Evolutionary conservation across 2,113 vertebrate genomes (phyloP).

Genomic region (Xiphophorus hellerii): DNA sequence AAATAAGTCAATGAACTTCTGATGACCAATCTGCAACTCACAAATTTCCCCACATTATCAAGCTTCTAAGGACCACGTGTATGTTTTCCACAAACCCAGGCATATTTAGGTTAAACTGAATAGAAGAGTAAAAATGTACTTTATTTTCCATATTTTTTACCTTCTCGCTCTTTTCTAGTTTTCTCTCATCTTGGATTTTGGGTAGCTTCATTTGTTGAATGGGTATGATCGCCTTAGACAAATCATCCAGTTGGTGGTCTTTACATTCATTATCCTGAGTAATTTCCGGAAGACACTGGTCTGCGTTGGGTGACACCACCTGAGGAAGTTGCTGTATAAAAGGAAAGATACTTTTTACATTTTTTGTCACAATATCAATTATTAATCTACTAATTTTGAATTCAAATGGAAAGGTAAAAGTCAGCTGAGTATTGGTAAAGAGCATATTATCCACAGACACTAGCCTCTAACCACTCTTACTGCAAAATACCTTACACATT

Average conservation of each 20-base stretch:
- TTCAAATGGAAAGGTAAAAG: neutral
- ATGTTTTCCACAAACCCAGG: neutral
- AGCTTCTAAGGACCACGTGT: neutral
- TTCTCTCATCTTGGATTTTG: conserved; percentile 77
- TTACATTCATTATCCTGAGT: conserved; percentile 79
- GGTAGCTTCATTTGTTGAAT: conserved; percentile 73
- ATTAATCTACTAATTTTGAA: neutral
- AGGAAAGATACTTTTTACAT: neutral
- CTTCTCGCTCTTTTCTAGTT: conserved; percentile 76
- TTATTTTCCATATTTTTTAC: conserved; percentile 53
- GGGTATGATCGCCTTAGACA: conserved; percentile 43
- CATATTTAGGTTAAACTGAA: neutral
- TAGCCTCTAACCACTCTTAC: neutral
- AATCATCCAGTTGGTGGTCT: conserved; percentile 67
- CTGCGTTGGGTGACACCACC: conserved; percentile 76
- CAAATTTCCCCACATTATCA: conserved; percentile 1
- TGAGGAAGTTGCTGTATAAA: conserved; percentile 78
- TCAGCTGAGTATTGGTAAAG: neutral
- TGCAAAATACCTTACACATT: conserved; percentile 2
- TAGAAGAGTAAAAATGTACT: neutral
- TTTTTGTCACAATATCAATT: neutral
- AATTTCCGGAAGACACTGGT: conserved; percentile 82
- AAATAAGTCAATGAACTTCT: conserved; percentile 81
- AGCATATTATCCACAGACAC: neutral
- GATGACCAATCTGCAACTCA: conserved; percentile 62